A percentile compares a stretch with the other conserved stretches of the same genome.
Evolutionary conservation across 2,797 vertebrate species (phyloP).

Genomic region (Acanthurus lineatus): DNA sequence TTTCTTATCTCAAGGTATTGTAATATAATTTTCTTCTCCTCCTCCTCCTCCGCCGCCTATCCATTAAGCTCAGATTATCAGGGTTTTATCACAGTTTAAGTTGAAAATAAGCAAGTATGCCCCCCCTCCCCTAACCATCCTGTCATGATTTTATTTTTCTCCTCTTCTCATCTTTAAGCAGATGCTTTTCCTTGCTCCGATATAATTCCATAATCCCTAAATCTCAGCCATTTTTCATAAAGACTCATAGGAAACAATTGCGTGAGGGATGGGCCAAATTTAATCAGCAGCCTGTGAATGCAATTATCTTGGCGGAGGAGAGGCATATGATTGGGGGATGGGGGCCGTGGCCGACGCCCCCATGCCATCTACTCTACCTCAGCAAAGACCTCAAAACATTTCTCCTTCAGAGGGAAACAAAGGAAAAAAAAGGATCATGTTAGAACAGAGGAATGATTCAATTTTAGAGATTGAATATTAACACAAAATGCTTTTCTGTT

Average conservation of each 20-base stretch:
- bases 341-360: conserved; percentile 55
- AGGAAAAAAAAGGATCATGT: background rate
- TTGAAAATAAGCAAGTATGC: conserved; percentile 67
- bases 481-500: background rate
- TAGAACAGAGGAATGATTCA: background rate
- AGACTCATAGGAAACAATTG: conserved; percentile 93
- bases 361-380: conserved; percentile 48
- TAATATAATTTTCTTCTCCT: conserved; percentile 55
- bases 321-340: conserved; percentile 65
- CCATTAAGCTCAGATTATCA: conserved; percentile 78
- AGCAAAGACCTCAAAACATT: conserved; percentile 42
- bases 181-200: conserved; percentile 87
- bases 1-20: conserved; percentile 64
- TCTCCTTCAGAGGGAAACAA: conserved; percentile 25
- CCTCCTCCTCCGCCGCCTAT: conserved; percentile 36
- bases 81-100: conserved; percentile 72
- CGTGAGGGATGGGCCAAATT: conserved; percentile 91
- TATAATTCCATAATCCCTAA: conserved; percentile 93
- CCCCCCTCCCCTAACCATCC: conserved; percentile 45
- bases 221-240: conserved; percentile 91
- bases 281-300: conserved; percentile 94
- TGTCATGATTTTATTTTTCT: conserved; percentile 69
- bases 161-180: conserved; percentile 80
- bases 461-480: background rate
- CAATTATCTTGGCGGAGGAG: conserved; percentile 85